Percentiles rank a stretch among this genome's conserved stretches.
phyloP scores from a whole-genome alignment of 2,113 vertebrate genomes.

The Accipiter cooperii region DNA sequence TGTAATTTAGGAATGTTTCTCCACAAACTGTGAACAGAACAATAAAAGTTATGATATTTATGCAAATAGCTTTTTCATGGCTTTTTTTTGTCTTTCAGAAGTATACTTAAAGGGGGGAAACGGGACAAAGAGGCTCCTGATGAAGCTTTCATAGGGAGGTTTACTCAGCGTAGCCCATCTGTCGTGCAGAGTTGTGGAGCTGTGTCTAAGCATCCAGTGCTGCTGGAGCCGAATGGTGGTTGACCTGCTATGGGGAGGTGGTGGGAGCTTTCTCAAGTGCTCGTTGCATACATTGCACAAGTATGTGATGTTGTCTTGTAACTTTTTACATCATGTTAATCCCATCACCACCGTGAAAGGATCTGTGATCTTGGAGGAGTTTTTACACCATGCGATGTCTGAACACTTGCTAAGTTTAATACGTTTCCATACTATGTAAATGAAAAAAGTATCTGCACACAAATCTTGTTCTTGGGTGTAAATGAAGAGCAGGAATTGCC shows the following conservation, averaged over 20 bases:
- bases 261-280: neutral
- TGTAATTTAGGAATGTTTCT: slow-evolving; percentile 46
- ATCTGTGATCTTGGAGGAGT: neutral
- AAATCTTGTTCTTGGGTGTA: neutral
- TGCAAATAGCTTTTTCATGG: slow-evolving; percentile 22
- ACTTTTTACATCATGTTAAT: neutral
- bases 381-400: neutral
- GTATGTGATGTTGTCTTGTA: neutral
- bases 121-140: neutral
- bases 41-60: slow-evolving; percentile 51
- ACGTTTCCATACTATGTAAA: accelerated
- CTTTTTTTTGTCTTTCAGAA: neutral
- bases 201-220: neutral
- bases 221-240: neutral
- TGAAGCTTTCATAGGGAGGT: neutral
- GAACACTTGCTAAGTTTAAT: neutral
- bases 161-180: neutral
- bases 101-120: neutral
- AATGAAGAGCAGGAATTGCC: neutral
- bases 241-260: neutral
- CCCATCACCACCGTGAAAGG: neutral
- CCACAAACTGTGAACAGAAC: slow-evolving; percentile 34
- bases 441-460: neutral
- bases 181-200: accelerated
- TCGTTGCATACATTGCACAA: accelerated